Percentiles rank a stretch among this genome's conserved stretches.
phyloP scores from a whole-genome alignment of 2,113 vertebrate genomes.

The Coturnix japonica region DNA sequence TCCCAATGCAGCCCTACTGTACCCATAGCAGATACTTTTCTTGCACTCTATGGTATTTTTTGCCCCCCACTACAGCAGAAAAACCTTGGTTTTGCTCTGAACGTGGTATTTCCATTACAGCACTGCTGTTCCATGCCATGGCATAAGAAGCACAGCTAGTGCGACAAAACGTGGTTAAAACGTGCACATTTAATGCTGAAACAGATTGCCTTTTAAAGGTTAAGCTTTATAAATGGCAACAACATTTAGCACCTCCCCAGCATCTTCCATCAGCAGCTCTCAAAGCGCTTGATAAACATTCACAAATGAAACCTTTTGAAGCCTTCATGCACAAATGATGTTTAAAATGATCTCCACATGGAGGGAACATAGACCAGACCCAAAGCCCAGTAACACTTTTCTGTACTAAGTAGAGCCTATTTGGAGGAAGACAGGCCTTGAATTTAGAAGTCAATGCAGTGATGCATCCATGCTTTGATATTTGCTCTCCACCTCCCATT shows the following conservation, averaged over 20 bases:
- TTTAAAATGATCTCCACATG: neutral
- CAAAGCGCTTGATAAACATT: conserved; percentile 31
- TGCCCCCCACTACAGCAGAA: neutral
- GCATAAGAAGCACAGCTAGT: neutral
- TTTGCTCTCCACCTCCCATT: neutral
- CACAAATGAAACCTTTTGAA: conserved; percentile 27
- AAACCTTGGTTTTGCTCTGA: neutral
- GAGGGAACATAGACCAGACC: neutral
- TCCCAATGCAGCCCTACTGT: neutral
- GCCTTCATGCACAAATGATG: neutral
- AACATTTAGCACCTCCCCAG: conserved; percentile 60
- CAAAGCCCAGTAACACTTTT: neutral
- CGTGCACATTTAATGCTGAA: neutral
- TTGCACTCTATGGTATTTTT: neutral
- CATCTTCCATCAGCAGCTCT: conserved; percentile 58
- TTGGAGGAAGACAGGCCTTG: neutral
- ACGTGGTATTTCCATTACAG: neutral
- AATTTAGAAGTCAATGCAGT: neutral
- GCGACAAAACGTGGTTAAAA: conserved; percentile 2
- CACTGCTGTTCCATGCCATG: neutral
- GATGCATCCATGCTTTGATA: neutral
- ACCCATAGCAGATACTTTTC: neutral
- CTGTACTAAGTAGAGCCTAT: neutral
- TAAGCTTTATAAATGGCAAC: conserved; percentile 59
- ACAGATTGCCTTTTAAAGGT: conserved; percentile 58